Conservation (phyloP, 2,797 vertebrate genomes). For the Pteronotus mesoamericanus region DNA sequence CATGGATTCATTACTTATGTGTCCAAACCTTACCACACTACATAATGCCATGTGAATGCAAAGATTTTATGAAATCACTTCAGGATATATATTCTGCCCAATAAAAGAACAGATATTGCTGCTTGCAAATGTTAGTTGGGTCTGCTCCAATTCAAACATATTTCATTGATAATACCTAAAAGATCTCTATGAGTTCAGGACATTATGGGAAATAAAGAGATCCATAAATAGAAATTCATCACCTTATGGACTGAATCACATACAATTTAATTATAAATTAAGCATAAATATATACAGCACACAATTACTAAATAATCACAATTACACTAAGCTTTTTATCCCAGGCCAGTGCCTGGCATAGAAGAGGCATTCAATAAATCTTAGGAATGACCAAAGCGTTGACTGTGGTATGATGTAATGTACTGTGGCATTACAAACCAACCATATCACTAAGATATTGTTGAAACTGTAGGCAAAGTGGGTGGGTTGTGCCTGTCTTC, state of each 20-base stretch:
- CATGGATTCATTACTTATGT: not conserved
- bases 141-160: not conserved
- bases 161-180: not conserved
- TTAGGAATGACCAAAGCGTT: not conserved
- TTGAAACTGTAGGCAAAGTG: not conserved
- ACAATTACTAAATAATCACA: not conserved
- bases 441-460: not conserved
- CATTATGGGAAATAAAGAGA: not conserved
- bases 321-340: not conserved
- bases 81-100: not conserved
- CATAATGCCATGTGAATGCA: not conserved
- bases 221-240: not conserved
- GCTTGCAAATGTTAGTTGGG: not conserved
- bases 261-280: not conserved
- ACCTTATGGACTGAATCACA: not conserved
- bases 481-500: not conserved
- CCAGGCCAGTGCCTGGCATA: not conserved
- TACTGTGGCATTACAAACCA: not conserved
- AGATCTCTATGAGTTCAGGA: not conserved
- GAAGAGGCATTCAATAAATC: not conserved
- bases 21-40: not conserved
- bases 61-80: not conserved
- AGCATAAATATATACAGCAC: not conserved
- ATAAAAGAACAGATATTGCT: not conserved
- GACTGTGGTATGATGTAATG: not conserved